Conservation (phyloP, 1,140 invertebrate species). For the Lepidotrigona ventralis region DNA sequence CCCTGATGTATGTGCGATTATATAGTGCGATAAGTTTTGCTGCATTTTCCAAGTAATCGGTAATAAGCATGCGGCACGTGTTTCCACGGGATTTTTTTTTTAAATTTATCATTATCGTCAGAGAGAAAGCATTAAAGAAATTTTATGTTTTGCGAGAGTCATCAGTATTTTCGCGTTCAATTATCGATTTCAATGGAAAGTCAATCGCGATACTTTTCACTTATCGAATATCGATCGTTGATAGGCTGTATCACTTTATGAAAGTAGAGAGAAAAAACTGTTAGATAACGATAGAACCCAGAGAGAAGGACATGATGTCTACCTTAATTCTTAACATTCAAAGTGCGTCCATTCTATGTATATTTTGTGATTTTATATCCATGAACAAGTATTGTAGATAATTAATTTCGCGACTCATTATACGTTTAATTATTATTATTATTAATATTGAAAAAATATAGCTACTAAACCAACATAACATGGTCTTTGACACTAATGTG, state of each 20-base stretch:
- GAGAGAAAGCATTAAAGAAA: not conserved
- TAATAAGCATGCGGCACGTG: not conserved
- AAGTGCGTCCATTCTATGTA: conserved; percentile 72
- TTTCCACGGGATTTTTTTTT: not conserved
- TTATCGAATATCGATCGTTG: conserved; percentile 1
- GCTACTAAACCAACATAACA: conserved; percentile 75
- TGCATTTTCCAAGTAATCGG: not conserved
- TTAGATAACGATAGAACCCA: conserved; percentile 15
- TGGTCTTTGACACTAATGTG: conserved; percentile 39
- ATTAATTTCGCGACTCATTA: conserved; percentile 76
- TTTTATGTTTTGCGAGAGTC: conserved; percentile 8
- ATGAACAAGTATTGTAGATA: conserved; percentile 80
- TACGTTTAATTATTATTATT: conserved; percentile 75
- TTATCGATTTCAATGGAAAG: not conserved
- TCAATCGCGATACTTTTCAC: conserved; percentile 1
- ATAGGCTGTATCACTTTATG: conserved; percentile 43
- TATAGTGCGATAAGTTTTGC: not conserved
- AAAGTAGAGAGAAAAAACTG: conserved; percentile 38
- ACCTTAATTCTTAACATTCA: conserved; percentile 46
- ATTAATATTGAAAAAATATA: conserved; percentile 73
- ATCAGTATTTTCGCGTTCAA: not conserved
- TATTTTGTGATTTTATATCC: conserved; percentile 80
- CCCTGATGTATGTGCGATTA: not conserved
- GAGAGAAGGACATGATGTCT: conserved; percentile 21
- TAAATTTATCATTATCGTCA: not conserved